These are phyloP conservation scores for Aporophyla nigra DNA, from an alignment of 2,888 invertebrate genomes.

Conservation along the genomic window DNA sequence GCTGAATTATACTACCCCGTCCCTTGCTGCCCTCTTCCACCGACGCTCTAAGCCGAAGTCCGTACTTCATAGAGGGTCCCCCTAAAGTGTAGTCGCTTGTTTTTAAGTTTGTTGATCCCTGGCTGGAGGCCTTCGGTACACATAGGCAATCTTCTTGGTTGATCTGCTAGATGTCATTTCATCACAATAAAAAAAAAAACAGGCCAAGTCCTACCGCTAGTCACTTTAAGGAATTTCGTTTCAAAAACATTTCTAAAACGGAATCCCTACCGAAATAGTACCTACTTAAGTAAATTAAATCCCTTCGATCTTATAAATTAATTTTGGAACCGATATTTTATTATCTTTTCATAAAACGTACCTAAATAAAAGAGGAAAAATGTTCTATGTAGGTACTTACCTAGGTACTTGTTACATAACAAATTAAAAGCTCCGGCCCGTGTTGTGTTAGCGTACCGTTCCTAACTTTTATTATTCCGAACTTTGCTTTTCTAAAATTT, in stretches of 20 bases:
- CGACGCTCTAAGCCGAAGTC: too few species aligned
- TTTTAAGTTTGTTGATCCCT: too few species aligned
- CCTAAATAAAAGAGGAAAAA: neutral
- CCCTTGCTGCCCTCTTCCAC: too few species aligned
- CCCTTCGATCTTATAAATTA: neutral
- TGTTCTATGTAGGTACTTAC: neutral
- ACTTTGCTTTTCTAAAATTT: conserved; percentile 21
- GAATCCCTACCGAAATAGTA: neutral
- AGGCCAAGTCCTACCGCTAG: neutral
- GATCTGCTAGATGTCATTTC: too few species aligned
- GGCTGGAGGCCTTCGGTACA: too few species aligned
- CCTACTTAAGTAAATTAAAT: conserved; percentile 3
- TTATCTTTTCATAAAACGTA: conserved; percentile 7
- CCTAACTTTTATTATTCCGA: conserved; percentile 8
- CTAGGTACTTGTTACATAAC: conserved; percentile 9
- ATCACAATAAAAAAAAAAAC: too few species aligned
- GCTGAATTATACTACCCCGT: too few species aligned
- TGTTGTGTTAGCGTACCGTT: neutral
- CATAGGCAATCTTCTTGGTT: too few species aligned
- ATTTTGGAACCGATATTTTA: neutral
- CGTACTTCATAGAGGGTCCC: too few species aligned
- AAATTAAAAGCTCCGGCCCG: conserved; percentile 35
- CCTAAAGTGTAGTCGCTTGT: too few species aligned
- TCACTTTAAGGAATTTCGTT: neutral
- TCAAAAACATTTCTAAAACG: neutral